Conservation (phyloP, 2,888 invertebrate species). For the Agonopterix heracliana region DNA sequence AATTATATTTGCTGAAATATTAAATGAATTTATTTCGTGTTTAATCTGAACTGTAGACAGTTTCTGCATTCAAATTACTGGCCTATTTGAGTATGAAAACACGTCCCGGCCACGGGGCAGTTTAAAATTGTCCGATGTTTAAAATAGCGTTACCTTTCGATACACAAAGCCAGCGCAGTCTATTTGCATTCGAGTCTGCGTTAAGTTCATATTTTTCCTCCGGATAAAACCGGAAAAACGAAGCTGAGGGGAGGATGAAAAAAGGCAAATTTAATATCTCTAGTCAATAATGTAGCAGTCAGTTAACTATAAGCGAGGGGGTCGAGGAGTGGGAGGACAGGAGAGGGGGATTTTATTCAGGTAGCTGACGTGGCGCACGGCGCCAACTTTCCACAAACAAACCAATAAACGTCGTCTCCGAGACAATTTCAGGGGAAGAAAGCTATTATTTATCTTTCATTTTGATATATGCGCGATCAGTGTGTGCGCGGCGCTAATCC, state of each 20-base stretch:
- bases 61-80: neutral
- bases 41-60: neutral
- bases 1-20: too few species aligned
- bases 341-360: conserved; percentile 23
- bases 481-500: neutral
- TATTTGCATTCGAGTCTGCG: conserved; percentile 3
- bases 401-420: conserved; percentile 58
- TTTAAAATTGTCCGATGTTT: neutral
- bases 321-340: neutral
- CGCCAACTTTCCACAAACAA: conserved; percentile 56
- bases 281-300: conserved; percentile 34
- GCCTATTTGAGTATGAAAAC: neutral
- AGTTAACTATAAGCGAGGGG: conserved; percentile 21
- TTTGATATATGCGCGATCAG: conserved; percentile 9
- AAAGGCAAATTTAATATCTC: conserved; percentile 34
- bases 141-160: neutral
- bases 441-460: conserved; percentile 54
- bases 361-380: conserved; percentile 31
- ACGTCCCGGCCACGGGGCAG: neutral
- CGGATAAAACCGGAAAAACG: conserved; percentile 20
- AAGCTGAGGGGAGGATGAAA: conserved; percentile 22
- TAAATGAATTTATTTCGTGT: too few species aligned
- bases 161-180: neutral
- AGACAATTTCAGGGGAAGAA: conserved; percentile 47
- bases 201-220: conserved; percentile 1